Evolutionary conservation across 1,140 invertebrate species (phyloP).

Genomic region (Drosophila tristis): DNA sequence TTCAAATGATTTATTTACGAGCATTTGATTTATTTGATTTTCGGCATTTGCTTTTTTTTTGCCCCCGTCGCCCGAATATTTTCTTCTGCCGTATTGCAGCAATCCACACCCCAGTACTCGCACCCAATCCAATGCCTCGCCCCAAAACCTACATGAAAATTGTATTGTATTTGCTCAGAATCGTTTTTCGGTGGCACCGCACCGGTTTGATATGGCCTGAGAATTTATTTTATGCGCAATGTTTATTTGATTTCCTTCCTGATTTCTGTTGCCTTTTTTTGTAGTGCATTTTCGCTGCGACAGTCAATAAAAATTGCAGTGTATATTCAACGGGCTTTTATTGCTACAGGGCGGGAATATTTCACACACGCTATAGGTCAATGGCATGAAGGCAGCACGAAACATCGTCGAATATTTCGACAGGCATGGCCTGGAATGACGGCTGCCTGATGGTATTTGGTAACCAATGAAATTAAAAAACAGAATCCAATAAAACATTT

Average conservation of each 20-base stretch:
- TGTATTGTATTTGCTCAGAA: slow-evolving; percentile 60
- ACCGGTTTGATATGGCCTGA: slow-evolving; percentile 25
- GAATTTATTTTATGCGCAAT: slow-evolving; percentile 63
- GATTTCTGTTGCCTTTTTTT: background rate
- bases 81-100: slow-evolving; percentile 15
- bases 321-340: slow-evolving; percentile 15
- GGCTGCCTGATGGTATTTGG: background rate
- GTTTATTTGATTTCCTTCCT: slow-evolving; percentile 53
- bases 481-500: slow-evolving; percentile 3
- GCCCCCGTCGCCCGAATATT: background rate
- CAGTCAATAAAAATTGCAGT: slow-evolving; percentile 73
- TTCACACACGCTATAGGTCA: slow-evolving; percentile 2
- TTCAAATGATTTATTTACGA: slow-evolving; percentile 83
- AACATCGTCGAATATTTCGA: slow-evolving; percentile 14
- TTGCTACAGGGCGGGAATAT: too few species aligned
- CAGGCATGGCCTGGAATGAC: slow-evolving; percentile 24
- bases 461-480: slow-evolving; percentile 20
- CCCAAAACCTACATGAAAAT: slow-evolving; percentile 42
- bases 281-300: slow-evolving; percentile 38
- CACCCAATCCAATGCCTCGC: background rate
- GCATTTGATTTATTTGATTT: slow-evolving; percentile 83
- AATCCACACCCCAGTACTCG: background rate
- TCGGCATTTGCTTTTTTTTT: slow-evolving; percentile 51
- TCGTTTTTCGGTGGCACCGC: slow-evolving; percentile 31
- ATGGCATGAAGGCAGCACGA: background rate